phyloP scores from a whole-genome alignment of 2,113 vertebrate species.

The Ovis canadensis region DNA sequence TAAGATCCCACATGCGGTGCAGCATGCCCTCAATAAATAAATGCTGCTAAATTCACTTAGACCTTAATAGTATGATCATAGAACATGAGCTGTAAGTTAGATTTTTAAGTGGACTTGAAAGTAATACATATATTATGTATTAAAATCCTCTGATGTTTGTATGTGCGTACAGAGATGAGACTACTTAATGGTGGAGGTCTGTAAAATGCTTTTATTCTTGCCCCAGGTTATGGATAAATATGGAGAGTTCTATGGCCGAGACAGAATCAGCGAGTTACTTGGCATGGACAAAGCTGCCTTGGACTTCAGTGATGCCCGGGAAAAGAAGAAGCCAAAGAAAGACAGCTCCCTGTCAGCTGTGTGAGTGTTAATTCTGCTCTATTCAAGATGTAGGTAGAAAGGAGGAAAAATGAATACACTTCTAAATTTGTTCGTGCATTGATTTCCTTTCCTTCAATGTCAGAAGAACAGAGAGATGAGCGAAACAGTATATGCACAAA shows the following conservation, averaged over 20 bases:
- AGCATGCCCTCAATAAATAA: background rate
- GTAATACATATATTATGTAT: background rate
- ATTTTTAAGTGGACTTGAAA: background rate
- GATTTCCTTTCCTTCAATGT: background rate
- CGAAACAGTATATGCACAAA: rapidly evolving
- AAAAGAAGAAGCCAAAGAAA: conserved; percentile 95
- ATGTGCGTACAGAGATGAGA: rapidly evolving
- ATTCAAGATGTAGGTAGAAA: background rate
- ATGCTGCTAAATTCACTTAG: background rate
- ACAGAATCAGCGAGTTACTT: conserved; percentile 94
- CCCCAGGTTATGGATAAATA: conserved; percentile 98
- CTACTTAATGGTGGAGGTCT: background rate
- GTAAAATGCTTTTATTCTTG: background rate
- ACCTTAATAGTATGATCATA: background rate
- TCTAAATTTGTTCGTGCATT: background rate
- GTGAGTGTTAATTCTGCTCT: conserved; percentile 80
- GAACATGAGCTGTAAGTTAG: background rate
- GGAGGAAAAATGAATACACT: background rate
- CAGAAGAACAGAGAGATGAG: background rate
- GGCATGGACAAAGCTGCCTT: conserved; percentile 97
- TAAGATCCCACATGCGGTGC: background rate
- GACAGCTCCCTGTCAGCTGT: conserved; percentile 93
- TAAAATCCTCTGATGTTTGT: background rate
- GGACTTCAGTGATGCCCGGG: conserved; percentile 94
- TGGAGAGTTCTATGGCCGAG: conserved; percentile 95